A percentile compares a stretch with the other conserved stretches of the same genome.
Evolutionary conservation across 1,140 invertebrate genomes (phyloP).

Genomic region (Scaptomyza graminum): DNA sequence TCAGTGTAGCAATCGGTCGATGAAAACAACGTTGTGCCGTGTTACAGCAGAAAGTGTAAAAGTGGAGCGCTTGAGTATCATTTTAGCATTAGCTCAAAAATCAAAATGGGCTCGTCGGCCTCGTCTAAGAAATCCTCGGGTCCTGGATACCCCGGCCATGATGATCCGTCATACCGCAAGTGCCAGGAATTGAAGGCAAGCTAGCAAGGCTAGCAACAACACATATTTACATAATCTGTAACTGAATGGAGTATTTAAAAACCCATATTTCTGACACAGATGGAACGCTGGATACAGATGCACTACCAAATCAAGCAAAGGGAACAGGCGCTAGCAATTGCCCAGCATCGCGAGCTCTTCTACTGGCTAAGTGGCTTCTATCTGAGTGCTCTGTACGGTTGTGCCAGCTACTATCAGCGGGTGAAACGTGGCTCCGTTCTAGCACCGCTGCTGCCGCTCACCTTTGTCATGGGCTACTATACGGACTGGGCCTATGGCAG

Average conservation of each 20-base stretch:
- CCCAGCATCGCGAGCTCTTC: constrained; percentile 88
- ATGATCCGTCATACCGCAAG: constrained; percentile 73
- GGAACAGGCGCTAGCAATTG: constrained; percentile 89
- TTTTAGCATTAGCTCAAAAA: background rate
- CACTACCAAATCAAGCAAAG: constrained; percentile 91
- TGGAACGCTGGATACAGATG: constrained; percentile 91
- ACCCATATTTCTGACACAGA: constrained; percentile 71
- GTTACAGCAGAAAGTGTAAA: constrained; percentile 26
- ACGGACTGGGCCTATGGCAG: constrained; percentile 91
- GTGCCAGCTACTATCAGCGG: constrained; percentile 85
- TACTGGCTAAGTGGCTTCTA: constrained; percentile 90
- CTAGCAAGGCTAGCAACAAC: background rate
- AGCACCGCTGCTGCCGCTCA: constrained; percentile 88
- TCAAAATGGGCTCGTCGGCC: constrained; percentile 61
- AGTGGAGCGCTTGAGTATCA: constrained; percentile 1
- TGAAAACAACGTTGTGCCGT: constrained; percentile 9
- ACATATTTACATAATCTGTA: constrained; percentile 17
- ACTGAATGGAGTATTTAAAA: background rate
- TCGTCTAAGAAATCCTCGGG: constrained; percentile 56
- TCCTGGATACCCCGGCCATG: constrained; percentile 58
- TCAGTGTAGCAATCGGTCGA: constrained; percentile 38
- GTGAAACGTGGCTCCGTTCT: constrained; percentile 86
- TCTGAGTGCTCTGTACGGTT: constrained; percentile 83
- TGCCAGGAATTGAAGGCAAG: constrained; percentile 76
- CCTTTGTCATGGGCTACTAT: constrained; percentile 89